These are phyloP conservation scores for Prochilodus magdalenae DNA, from an alignment of 2,113 vertebrate species.

Conservation along the genomic window DNA sequence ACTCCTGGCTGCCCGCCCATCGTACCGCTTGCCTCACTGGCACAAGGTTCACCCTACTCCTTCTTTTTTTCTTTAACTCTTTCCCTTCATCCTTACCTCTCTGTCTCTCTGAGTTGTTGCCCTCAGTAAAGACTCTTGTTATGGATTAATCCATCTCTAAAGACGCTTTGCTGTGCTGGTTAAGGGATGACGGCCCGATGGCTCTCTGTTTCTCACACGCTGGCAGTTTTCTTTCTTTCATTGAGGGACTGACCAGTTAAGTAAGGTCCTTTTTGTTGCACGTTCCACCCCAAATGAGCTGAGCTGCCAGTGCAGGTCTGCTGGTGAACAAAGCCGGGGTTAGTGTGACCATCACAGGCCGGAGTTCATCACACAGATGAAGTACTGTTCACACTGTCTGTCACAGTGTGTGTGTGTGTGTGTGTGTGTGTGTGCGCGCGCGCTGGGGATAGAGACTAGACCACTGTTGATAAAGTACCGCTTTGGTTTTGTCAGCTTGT, in stretches of 20 bases:
- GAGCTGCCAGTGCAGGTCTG: constrained; percentile 26
- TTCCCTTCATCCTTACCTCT: background rate
- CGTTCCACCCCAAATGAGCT: constrained; percentile 49
- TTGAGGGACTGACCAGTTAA: constrained; percentile 9
- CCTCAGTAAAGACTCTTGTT: constrained; percentile 31
- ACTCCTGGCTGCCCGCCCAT: constrained; percentile 67
- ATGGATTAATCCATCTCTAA: constrained; percentile 39
- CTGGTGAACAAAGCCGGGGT: constrained; percentile 41
- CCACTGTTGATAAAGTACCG: constrained; percentile 38
- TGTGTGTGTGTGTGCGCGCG: too few species aligned
- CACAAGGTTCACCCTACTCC: constrained; percentile 57
- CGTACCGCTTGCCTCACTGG: constrained; percentile 62
- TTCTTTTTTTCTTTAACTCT: constrained; percentile 41
- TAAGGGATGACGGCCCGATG: constrained; percentile 5
- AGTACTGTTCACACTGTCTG: constrained; percentile 38
- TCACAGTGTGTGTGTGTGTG: background rate
- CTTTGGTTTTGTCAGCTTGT: constrained; percentile 35
- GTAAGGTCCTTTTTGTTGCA: constrained; percentile 50
- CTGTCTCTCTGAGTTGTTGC: background rate
- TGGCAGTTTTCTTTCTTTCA: background rate
- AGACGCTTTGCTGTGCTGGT: background rate
- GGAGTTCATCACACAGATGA: constrained; percentile 42
- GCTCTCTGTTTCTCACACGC: background rate
- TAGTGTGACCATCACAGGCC: constrained; percentile 49
- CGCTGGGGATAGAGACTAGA: constrained; percentile 11